Evolutionary conservation across 2,797 vertebrate species (phyloP), one percentile per base, ranked within the genome.

Genomic region (Paratrypauchen microcephalus): DNA sequence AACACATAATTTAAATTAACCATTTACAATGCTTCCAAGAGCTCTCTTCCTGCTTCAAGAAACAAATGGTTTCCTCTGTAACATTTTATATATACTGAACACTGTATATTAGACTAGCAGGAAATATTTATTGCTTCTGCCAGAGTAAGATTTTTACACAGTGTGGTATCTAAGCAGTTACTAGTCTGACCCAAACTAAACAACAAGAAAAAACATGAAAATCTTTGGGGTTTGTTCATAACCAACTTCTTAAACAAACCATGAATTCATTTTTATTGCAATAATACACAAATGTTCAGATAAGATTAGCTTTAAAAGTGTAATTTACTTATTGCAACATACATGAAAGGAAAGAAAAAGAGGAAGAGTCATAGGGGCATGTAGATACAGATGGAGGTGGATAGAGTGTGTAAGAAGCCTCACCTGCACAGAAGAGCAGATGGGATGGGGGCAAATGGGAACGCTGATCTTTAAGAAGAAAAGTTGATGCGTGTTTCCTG

Each of bases 371-470:
- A 11, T 2, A 55, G 30, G 61, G 48, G 67, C 39, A 67, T 9
- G 57, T 16, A 60, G 36, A 75, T 60, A n/a, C 66, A 64, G 65
- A 66, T 77, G 71, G 72, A 78, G 71, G 84, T 86, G 65, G 70
- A 76, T 59, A 36, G 78, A 73, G 72, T 45, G 30, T 23, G 58
- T 73, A 69, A 77, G 71, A 71, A 69, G 65, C 71, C 83, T 86
- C 87, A 90, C 87, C 87, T 92, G 86, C 86, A 77, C 74, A 78
- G 63, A 73, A 64, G 70, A 79, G 79, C 91, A 93, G 93, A 89
- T 93, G 92, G 87, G 55, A 93, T 93, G 89, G 74, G 91, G 92
- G 88, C 81, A 69, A 89, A 71, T 69, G 86, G 76, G 70, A 82
- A 77, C 78, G 21, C 72, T 58, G 65, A 80, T 76, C 84, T 71